These are phyloP conservation scores for Drosophila orosa DNA, from an alignment of 1,140 invertebrate genomes.

Conservation along the genomic window DNA sequence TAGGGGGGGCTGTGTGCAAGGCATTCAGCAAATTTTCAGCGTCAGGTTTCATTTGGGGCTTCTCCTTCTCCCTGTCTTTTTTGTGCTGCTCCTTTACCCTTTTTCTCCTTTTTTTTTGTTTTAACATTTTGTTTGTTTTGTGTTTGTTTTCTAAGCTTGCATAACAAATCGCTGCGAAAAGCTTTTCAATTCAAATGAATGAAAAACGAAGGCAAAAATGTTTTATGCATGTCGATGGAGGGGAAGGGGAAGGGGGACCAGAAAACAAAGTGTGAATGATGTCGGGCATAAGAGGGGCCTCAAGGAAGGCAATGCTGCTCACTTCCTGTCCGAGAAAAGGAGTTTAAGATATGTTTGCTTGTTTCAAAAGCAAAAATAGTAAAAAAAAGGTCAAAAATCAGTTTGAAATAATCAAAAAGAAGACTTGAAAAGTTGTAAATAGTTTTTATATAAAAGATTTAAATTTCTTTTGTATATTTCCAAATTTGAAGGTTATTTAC, in stretches of 20 bases:
- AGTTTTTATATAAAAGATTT: neutral
- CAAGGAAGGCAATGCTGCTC: conserved; percentile 32
- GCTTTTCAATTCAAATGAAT: conserved; percentile 82
- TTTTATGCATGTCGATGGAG: conserved; percentile 69
- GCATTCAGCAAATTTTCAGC: conserved; percentile 78
- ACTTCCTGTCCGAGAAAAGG: conserved; percentile 36
- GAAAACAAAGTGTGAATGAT: conserved; percentile 78
- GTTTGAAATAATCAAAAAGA: neutral
- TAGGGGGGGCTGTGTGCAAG: conserved; percentile 35
- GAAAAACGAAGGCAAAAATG: conserved; percentile 67
- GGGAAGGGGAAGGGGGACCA: conserved; percentile 4
- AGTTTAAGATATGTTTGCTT: neutral
- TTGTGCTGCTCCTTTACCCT: conserved; percentile 25
- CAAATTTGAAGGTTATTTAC: too few relatives aligned
- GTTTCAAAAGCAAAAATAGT: neutral
- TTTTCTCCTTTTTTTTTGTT: conserved; percentile 33
- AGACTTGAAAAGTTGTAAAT: neutral
- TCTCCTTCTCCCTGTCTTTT: conserved; percentile 20
- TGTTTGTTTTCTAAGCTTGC: conserved; percentile 80
- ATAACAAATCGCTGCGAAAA: conserved; percentile 80
- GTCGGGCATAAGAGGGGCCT: conserved; percentile 27
- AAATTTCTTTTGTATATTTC: too few relatives aligned
- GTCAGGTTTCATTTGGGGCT: conserved; percentile 70
- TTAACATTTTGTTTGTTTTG: conserved; percentile 56
- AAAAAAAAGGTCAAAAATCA: neutral